Base-by-base conservation (phyloP, 2,797 vertebrate genomes). In the Rhabdophis nuchalis region DNA sequence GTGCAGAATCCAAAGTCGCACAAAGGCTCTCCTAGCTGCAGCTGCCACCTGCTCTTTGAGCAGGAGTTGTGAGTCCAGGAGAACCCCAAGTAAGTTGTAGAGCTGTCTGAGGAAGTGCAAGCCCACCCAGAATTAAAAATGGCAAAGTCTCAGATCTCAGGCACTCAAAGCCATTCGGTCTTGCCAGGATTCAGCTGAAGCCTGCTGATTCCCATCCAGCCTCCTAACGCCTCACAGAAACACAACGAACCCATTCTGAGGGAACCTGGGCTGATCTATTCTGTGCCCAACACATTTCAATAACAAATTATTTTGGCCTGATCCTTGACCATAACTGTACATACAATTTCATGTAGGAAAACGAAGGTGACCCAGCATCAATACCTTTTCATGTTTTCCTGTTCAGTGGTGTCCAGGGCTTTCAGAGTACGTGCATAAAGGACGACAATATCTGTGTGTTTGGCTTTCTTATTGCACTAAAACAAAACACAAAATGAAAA, bases 381-480 rank as follows among this genome's bases (percentile, higher is more conserved):
- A 0, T 97, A 99, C 99, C 97, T 99, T 93, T 98, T 99, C 94
- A 99, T 96, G 52, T 92, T 97, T 89, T 99, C 99, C 29, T 99
- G 98, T 95, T 99, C 99, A 0, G 96, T 98, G 93, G 98, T 99
- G 92, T 99, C 99, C 93, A 99, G 92, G 0, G 98, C 98, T 94
- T 97, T 98, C 94, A 99, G 87, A 53, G 98, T 98, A 1, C 98
- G 98, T 0, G 99, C 98, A 1, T 99, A 99, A 82, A 99, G 98
- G 86, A 99, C 91, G 92, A 99, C 98, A 1, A 99, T 98, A 94
- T 99, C 99, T 0, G 98, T 98, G 0, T 98, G 98, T 94, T 98
- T 99, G 0, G 99, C 98, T 91, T 98, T 99, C 97, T 98, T 99
- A 96, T 99, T 99, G 96, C 99, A 99, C 99, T 99, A 91, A 54